Evolutionary conservation across 1,140 invertebrate genomes (phyloP).

Genomic region (honey bee (Apis mellifera)): DNA sequence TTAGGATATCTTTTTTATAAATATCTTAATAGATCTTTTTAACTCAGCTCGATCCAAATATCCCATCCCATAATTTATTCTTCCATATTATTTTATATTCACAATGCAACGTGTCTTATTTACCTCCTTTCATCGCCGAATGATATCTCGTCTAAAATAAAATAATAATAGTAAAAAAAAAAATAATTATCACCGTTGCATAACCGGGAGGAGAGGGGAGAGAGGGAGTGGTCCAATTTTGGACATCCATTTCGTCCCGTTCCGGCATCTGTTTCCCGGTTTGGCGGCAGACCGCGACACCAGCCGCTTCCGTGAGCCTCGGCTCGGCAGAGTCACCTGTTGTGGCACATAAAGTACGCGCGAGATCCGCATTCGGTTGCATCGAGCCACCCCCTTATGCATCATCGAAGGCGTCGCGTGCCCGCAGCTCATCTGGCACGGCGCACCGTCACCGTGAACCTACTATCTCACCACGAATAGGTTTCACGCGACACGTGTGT

Average conservation of each 20-base stretch:
- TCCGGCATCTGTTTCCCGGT: conserved; percentile 20
- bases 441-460: conserved; percentile 66
- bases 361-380: conserved; percentile 61
- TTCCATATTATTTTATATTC: no score
- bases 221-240: not conserved
- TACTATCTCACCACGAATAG: conserved; percentile 76
- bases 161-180: not conserved
- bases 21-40: no score
- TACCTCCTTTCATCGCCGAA: no score
- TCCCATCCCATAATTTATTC: no score
- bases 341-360: conserved; percentile 69
- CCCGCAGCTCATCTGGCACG: conserved; percentile 73
- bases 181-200: no score
- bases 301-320: conserved; percentile 32
- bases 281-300: conserved; percentile 30
- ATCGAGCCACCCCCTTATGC: conserved; percentile 61
- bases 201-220: no score
- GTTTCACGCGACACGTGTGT: conserved; percentile 75
- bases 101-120: no score
- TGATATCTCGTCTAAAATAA: no score
- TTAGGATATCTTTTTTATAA: no score
- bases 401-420: conserved; percentile 78
- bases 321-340: conserved; percentile 69
- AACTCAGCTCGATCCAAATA: no score
- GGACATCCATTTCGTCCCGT: conserved; percentile 23